phyloP scores from a whole-genome alignment of 2,113 vertebrate species.

The Nyctibius bracteatus region DNA sequence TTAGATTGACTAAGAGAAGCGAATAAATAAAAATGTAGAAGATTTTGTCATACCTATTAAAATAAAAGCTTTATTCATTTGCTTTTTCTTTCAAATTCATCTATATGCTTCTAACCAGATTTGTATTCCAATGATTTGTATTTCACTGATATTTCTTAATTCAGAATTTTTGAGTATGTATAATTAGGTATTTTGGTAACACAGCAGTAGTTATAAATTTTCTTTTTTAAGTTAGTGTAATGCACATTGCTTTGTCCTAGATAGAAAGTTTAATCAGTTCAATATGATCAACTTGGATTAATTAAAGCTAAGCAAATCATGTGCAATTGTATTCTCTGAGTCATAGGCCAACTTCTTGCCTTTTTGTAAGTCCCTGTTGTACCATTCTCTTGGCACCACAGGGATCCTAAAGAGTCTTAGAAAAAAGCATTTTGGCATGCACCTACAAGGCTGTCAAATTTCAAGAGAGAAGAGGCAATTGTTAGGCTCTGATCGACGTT shows the following conservation, averaged over 20 bases:
- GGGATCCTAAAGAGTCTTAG: not conserved
- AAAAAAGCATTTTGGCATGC: not conserved
- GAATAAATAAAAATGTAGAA: not conserved
- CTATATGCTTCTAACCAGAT: not conserved
- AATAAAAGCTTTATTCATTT: not conserved
- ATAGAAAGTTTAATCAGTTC: not conserved
- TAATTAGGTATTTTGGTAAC: not conserved
- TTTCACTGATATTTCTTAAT: not conserved
- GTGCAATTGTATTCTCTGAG: slow-evolving; percentile 2
- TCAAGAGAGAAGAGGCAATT: not conserved
- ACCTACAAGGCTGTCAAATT: not conserved
- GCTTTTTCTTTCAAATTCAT: not conserved
- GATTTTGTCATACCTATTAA: not conserved
- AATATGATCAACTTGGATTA: slow-evolving; percentile 3
- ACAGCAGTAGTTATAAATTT: not conserved
- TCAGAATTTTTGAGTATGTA: not conserved
- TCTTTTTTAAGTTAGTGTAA: not conserved
- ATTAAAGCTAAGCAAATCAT: not conserved
- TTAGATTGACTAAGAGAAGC: not conserved
- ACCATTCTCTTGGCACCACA: not conserved
- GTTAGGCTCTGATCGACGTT: not conserved
- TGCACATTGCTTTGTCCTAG: not conserved
- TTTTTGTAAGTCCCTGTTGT: not conserved
- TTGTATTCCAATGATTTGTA: not conserved
- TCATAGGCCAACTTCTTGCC: not conserved